phyloP scores from a whole-genome alignment of 2,888 invertebrate species.

The Erpobdella octoculata region DNA sequence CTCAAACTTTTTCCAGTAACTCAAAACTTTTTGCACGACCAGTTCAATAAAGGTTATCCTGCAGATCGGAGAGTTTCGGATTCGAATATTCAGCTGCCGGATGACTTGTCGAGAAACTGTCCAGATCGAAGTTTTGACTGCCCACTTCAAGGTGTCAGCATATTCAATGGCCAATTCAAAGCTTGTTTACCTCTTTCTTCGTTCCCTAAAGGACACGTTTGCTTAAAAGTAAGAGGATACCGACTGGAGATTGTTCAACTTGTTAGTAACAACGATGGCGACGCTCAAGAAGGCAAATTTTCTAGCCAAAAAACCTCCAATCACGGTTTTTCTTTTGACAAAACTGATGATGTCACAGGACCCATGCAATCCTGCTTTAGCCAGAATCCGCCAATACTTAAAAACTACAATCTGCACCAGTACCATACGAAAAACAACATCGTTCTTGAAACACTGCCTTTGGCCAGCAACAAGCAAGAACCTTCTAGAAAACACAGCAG shows the following conservation, averaged over 20 bases:
- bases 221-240: constrained; percentile 30
- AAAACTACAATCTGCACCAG: neutral
- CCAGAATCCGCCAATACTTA: no score
- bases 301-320: neutral
- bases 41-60: neutral
- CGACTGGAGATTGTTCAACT: constrained; percentile 29
- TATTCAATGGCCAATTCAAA: constrained; percentile 23
- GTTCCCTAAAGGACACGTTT: constrained; percentile 24
- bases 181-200: constrained; percentile 25
- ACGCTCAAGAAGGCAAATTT: neutral
- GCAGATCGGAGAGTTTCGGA: neutral
- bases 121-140: constrained; percentile 17
- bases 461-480: neutral
- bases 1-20: no score
- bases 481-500: neutral
- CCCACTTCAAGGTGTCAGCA: constrained; percentile 14
- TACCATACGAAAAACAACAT: neutral
- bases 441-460: neutral
- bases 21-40: no score
- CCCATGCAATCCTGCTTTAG: neutral
- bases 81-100: constrained; percentile 11
- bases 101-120: constrained; percentile 15
- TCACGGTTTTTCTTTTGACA: neutral
- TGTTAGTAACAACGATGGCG: neutral
- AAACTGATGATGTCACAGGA: neutral